phyloP scores from a whole-genome alignment of 2,113 vertebrate species.

The Sinocyclocheilus grahami region DNA sequence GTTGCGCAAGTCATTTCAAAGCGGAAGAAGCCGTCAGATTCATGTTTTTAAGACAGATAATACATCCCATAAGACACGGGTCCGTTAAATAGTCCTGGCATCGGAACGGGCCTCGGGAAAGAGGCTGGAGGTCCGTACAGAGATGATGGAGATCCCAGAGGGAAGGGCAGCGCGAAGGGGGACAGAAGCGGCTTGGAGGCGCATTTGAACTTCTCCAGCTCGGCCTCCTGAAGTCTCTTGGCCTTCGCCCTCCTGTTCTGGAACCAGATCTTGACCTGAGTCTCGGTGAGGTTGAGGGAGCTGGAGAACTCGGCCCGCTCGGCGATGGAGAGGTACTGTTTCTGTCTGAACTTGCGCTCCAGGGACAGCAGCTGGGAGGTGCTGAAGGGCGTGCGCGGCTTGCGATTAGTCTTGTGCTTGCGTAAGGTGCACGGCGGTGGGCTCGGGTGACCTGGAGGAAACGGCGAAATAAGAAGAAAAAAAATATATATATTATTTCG shows the following conservation, averaged over 20 bases:
- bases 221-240: slow-evolving; percentile 84
- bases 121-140: slow-evolving; percentile 68
- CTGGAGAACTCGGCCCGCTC: slow-evolving; percentile 82
- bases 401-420: slow-evolving; percentile 86
- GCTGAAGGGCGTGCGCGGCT: slow-evolving; percentile 85
- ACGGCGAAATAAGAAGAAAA: neutral
- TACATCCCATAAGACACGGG: slow-evolving; percentile 84
- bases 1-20: neutral
- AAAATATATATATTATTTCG: neutral
- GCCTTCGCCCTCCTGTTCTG: slow-evolving; percentile 85
- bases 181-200: slow-evolving; percentile 80
- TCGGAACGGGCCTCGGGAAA: slow-evolving; percentile 75
- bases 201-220: slow-evolving; percentile 82
- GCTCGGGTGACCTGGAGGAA: slow-evolving; percentile 65
- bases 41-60: slow-evolving; percentile 73
- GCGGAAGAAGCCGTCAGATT: too few relatives aligned
- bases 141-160: slow-evolving; percentile 73
- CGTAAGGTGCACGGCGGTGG: slow-evolving; percentile 72
- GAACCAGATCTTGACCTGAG: slow-evolving; percentile 88
- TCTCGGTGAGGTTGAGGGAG: slow-evolving; percentile 83
- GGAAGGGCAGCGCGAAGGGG: slow-evolving; percentile 80
- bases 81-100: slow-evolving; percentile 78
- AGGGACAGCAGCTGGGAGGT: slow-evolving; percentile 83
- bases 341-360: slow-evolving; percentile 85
- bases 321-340: slow-evolving; percentile 82